These are phyloP conservation scores for Iselma pallidipennis DNA, from an alignment of 2,888 invertebrate species.

Conservation along the genomic window DNA sequence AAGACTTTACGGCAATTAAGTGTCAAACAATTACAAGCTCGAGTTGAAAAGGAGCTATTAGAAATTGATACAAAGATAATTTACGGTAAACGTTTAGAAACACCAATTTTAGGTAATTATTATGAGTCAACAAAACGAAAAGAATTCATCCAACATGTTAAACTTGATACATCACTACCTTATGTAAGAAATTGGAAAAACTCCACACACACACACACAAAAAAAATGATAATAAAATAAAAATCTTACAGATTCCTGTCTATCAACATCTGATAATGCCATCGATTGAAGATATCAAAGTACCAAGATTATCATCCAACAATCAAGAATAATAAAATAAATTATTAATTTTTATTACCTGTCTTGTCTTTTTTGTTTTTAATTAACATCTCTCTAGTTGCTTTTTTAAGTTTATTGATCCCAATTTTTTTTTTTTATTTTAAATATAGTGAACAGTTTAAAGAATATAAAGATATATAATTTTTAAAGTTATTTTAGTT, in stretches of 20 bases:
- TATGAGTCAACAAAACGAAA: slow-evolving; percentile 57
- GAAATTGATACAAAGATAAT: slow-evolving; percentile 54
- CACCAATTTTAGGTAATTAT: slow-evolving; percentile 65
- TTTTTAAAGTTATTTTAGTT: neutral
- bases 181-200: slow-evolving; percentile 50
- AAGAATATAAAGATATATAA: neutral
- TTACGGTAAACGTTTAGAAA: slow-evolving; percentile 61
- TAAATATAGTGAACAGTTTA: neutral
- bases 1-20: slow-evolving; percentile 55
- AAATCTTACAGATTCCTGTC: slow-evolving; percentile 64
- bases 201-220: neutral
- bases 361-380: too few relatives aligned
- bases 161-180: slow-evolving; percentile 66
- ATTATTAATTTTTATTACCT: too few relatives aligned
- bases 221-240: neutral
- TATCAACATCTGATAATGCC: slow-evolving; percentile 69
- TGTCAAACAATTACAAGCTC: slow-evolving; percentile 58
- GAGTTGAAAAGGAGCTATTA: slow-evolving; percentile 55
- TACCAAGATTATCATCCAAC: neutral
- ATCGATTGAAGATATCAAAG: slow-evolving; percentile 25
- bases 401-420: neutral
- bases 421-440: neutral
- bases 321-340: neutral
- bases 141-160: slow-evolving; percentile 50
- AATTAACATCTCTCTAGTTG: too few relatives aligned